Base-by-base conservation (phyloP, 2,888 invertebrate genomes). In the Helicoverpa assulta region DNA sequence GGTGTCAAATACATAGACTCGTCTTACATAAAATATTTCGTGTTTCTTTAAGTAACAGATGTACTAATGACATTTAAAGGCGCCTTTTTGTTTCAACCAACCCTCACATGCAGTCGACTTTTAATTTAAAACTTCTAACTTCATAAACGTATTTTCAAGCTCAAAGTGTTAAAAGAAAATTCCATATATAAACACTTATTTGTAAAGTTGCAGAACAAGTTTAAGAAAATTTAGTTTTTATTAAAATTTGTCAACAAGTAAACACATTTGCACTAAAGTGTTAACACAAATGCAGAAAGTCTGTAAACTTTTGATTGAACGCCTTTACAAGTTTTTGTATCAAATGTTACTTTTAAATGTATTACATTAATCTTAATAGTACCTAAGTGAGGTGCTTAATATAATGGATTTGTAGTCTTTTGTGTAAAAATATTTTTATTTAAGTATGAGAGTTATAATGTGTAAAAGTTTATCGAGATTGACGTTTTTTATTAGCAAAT, bases 271-370 rank as follows among this genome's bases (percentile, higher is more conserved):
- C 63, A 67, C 68, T 69, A 16, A 29, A 59, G 21, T 62, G 53
- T 71, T 66, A 55, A 59, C 14, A 75, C n/a, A 43, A 66, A 75
- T 77, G 61, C 56, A 56, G 54, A 53, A 54, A 43, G 76, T 75
- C 53, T 70, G 55, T 40, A 53, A 76, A 78, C 60, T 78, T 75
- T 70, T 53, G 51, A 79, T 79, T 56, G 26, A 70, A 56, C 55
- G 33, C 16, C 16, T 21, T 21, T 21, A 50, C 26, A 78, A 58
- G 54, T 65, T 66, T 47, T 65, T 1, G 0, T 47, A 18, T 37
- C 19, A 54, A 51, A 52, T 53, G 16, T 57, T 43, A 33, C 14
- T 68, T 65, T 18, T n/a, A 40, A 18, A 47, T 55, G 40, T 59
- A 58, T 68, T 53, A 64, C 21, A n/a, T 56, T n/a, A 37, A 57